Percentiles rank a stretch among this genome's conserved stretches.
Conservation (phyloP, 2,113 vertebrate genomes). For the Dipodomys stephensi region DNA sequence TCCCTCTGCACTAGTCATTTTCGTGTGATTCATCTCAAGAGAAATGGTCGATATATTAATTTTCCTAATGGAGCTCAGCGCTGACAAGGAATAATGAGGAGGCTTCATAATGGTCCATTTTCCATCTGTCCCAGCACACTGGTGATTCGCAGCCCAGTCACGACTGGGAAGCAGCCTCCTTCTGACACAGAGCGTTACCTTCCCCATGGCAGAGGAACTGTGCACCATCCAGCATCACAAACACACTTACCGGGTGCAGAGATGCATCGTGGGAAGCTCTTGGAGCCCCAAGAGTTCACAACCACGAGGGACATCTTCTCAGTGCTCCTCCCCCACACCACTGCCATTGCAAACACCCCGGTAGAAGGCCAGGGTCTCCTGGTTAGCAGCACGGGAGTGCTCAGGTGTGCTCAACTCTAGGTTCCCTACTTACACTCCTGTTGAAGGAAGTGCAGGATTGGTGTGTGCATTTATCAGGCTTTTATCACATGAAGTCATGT, state of each 20-base stretch:
- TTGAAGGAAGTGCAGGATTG: neutral
- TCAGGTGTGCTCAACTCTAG: neutral
- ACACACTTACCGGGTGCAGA: accelerated
- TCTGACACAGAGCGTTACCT: neutral
- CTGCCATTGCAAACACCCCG: neutral
- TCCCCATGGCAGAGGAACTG: neutral
- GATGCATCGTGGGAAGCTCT: neutral
- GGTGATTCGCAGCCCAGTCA: neutral
- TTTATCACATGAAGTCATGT: neutral
- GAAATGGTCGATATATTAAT: slow-evolving; percentile 71
- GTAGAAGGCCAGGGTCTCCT: too few relatives aligned
- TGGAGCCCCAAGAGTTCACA: neutral
- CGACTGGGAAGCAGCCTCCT: neutral
- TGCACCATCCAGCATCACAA: neutral
- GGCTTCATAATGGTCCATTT: slow-evolving; percentile 52
- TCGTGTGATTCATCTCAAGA: slow-evolving; percentile 71
- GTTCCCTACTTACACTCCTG: neutral
- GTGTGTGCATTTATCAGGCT: neutral
- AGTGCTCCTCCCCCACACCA: neutral
- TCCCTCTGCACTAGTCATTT: slow-evolving; percentile 40
- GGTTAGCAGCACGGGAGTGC: accelerated
- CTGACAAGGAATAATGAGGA: slow-evolving; percentile 76
- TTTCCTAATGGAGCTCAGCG: slow-evolving; percentile 68
- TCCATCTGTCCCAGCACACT: slow-evolving; percentile 64
- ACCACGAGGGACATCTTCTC: neutral